These are phyloP conservation scores for Hesperophylax magnus DNA, from an alignment of 1,140 invertebrate genomes.

Conservation along the genomic window DNA sequence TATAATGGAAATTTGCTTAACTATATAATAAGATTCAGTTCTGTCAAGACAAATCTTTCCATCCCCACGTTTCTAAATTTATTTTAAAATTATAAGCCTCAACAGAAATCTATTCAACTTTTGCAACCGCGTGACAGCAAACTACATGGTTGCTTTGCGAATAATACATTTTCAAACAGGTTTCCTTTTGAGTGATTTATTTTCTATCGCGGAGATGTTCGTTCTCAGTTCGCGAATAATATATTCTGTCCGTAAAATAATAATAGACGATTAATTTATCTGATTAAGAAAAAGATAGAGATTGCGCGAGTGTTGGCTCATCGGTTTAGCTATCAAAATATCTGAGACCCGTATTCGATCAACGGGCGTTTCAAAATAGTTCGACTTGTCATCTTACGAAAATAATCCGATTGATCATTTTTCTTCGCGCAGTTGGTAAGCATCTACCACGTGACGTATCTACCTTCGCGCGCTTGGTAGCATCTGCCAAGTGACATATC, in stretches of 20 bases:
- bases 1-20: too few species aligned
- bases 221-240: conserved; percentile 6
- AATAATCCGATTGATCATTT: conserved; percentile 16
- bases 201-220: conserved; percentile 1
- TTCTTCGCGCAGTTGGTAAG: not conserved
- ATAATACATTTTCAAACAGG: conserved; percentile 10
- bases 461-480: too few species aligned
- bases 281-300: conserved; percentile 8
- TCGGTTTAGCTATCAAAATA: conserved; percentile 26
- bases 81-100: not conserved
- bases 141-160: too few species aligned
- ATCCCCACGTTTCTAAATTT: not conserved
- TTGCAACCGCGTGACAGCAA: too few species aligned
- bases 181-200: conserved; percentile 16
- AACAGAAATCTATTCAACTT: not conserved
- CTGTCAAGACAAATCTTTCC: too few species aligned
- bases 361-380: conserved; percentile 8
- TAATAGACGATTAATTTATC: conserved; percentile 24
- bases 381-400: conserved; percentile 8
- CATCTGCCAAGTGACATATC: too few species aligned
- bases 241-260: not conserved
- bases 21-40: too few species aligned
- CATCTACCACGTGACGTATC: too few species aligned
- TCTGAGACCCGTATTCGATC: conserved; percentile 21
- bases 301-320: conserved; percentile 1